Conservation (phyloP, 2,888 invertebrate genomes). For the Ophion obscuratus region DNA sequence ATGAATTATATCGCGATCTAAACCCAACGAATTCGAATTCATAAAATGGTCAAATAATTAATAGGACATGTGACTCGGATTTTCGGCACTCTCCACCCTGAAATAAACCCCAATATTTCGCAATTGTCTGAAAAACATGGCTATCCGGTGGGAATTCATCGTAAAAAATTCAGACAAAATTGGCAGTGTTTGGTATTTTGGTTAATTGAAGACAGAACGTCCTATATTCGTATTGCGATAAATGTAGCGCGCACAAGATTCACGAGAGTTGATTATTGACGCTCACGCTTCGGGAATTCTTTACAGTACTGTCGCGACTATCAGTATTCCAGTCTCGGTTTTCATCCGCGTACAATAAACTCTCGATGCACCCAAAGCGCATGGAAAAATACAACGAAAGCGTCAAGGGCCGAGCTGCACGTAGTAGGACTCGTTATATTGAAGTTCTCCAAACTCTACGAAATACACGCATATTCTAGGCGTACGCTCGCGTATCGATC, state of each 20-base stretch:
- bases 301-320: slow-evolving; percentile 27
- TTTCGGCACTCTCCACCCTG: too few relatives aligned
- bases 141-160: neutral
- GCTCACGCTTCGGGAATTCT: slow-evolving; percentile 40
- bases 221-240: neutral
- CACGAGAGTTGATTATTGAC: slow-evolving; percentile 2
- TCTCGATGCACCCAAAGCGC: neutral
- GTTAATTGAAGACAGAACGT: neutral
- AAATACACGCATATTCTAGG: neutral
- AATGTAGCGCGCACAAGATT: neutral
- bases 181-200: neutral
- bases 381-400: neutral
- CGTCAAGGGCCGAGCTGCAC: neutral
- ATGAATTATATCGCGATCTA: neutral
- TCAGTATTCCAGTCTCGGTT: slow-evolving; percentile 15
- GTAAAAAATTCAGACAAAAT: neutral
- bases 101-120: too few relatives aligned
- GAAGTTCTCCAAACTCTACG: neutral
- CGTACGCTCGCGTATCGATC: neutral
- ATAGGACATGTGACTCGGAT: too few relatives aligned
- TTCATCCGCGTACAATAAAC: slow-evolving; percentile 1
- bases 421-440: neutral
- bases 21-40: too few relatives aligned
- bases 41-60: neutral
- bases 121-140: too few relatives aligned